phyloP scores from a whole-genome alignment of 1,140 invertebrate genomes.

The Mesaphorura yosii region DNA sequence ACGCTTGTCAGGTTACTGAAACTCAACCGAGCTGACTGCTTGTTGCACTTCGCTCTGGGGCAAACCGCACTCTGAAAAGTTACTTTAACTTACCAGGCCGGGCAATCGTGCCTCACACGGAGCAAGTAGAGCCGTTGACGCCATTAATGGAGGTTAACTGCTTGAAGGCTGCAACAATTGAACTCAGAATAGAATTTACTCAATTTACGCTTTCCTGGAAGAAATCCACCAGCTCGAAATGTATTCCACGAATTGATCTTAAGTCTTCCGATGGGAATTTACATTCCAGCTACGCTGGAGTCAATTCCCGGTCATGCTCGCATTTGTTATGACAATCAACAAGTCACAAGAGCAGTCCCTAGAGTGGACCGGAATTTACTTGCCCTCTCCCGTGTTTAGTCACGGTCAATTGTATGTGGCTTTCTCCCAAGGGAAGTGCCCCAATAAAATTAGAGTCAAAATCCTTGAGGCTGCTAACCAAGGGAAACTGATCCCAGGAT shows the following conservation, averaged over 20 bases:
- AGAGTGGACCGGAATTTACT: slow-evolving; percentile 34
- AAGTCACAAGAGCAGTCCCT: slow-evolving; percentile 42
- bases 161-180: no score
- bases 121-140: no score
- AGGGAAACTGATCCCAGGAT: not conserved
- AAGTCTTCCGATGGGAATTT: slow-evolving; percentile 29
- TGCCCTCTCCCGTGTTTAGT: slow-evolving; percentile 32
- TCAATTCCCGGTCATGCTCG: slow-evolving; percentile 39
- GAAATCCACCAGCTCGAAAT: no score
- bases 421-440: slow-evolving; percentile 19
- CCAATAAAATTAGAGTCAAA: not conserved
- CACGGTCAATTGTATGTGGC: slow-evolving; percentile 39
- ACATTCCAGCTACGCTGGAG: slow-evolving; percentile 39
- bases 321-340: slow-evolving; percentile 44
- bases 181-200: no score
- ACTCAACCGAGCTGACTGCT: no score
- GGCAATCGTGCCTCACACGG: no score
- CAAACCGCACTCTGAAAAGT: no score
- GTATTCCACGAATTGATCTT: slow-evolving; percentile 18
- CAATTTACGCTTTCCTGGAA: no score
- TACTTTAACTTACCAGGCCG: no score
- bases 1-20: no score
- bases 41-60: no score
- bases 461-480: not conserved
- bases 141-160: no score